Conservation (phyloP, 2,797 vertebrate genomes). For the Aplochiton taeniatus region DNA sequence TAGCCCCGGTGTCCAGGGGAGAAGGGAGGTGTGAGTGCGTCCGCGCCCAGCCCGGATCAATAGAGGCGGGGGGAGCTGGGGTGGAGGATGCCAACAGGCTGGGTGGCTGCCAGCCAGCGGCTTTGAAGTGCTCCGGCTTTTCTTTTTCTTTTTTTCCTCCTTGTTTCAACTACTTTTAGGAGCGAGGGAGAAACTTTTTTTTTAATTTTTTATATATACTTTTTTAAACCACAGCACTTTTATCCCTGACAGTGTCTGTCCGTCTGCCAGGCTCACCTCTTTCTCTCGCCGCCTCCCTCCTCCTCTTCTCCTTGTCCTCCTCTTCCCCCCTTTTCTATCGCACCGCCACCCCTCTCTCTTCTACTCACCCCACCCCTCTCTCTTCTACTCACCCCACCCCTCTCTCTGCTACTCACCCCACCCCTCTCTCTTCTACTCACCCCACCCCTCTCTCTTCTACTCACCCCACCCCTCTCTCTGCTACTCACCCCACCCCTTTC, state of each 20-base stretch:
- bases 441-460: constrained; percentile 22
- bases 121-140: constrained; percentile 74
- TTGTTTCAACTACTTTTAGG: constrained; percentile 76
- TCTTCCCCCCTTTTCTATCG: too few relatives aligned
- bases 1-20: constrained; percentile 48
- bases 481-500: constrained; percentile 29
- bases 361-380: constrained; percentile 17
- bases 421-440: constrained; percentile 29
- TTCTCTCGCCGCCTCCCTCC: constrained; percentile 23
- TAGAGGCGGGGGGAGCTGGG: constrained; percentile 42
- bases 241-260: constrained; percentile 51
- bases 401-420: too few relatives aligned
- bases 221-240: constrained; percentile 68
- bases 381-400: too few relatives aligned
- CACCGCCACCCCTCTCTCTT: constrained; percentile 31
- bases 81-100: constrained; percentile 70
- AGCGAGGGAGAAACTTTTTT: constrained; percentile 34
- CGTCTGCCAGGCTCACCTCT: constrained; percentile 34
- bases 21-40: constrained; percentile 53
- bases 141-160: too few relatives aligned
- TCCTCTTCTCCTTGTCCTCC: constrained; percentile 9
- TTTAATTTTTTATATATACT: constrained; percentile 42
- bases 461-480: too few relatives aligned
- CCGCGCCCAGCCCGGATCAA: constrained; percentile 53
- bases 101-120: constrained; percentile 68